Evolutionary conservation across 1,140 invertebrate genomes (phyloP).

Genomic region (Drosophila kohkoa): DNA sequence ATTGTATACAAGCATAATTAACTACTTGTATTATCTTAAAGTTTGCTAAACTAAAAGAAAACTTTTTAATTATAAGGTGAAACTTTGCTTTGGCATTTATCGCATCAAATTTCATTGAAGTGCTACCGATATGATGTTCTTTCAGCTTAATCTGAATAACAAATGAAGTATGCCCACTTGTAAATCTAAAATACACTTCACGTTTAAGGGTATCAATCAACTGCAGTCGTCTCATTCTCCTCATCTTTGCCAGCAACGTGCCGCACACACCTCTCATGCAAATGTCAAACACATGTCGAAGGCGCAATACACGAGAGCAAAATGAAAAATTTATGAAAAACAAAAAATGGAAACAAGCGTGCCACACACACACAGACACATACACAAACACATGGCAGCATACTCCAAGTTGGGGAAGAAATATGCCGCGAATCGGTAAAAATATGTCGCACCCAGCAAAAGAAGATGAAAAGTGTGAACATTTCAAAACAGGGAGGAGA

Average conservation of each 20-base stretch:
- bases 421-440: constrained; percentile 50
- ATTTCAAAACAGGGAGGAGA: constrained; percentile 4
- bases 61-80: too few relatives aligned
- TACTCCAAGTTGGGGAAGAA: constrained; percentile 5
- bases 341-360: constrained; percentile 55
- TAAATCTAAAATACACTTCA: constrained; percentile 17
- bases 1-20: too few relatives aligned
- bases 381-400: neutral
- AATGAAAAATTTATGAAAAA: constrained; percentile 77
- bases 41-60: too few relatives aligned
- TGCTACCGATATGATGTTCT: neutral
- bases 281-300: constrained; percentile 79
- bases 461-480: constrained; percentile 10
- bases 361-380: constrained; percentile 14
- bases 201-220: constrained; percentile 40
- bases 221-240: constrained; percentile 11
- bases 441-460: constrained; percentile 26
- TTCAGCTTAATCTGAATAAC: neutral
- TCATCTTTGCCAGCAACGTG: too few relatives aligned
- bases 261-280: constrained; percentile 51
- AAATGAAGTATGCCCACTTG: constrained; percentile 14
- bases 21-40: too few relatives aligned
- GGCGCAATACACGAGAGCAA: constrained; percentile 73
- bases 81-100: neutral
- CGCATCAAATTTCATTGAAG: neutral